Evolutionary conservation across 1,140 invertebrate species (phyloP), one percentile per base, ranked within the genome.

Genomic region (Globodera rostochiensis): DNA sequence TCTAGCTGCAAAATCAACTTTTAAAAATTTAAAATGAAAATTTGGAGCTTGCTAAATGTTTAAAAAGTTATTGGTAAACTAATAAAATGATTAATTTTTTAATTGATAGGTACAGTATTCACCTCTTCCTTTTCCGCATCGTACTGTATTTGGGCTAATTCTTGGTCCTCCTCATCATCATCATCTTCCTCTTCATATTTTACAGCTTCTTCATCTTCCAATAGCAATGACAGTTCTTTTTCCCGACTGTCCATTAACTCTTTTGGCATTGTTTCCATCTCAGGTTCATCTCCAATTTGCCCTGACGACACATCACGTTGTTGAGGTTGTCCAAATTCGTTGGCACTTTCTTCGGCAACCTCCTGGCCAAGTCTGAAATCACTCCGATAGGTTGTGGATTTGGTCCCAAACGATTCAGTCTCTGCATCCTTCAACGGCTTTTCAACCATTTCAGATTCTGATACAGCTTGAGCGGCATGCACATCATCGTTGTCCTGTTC

Each of bases 101-200:
- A 53, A 53, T 53, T 15, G 53, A 53, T 53, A 53, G 15, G 15
- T 53, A 21, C n/a, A 13, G 11, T 36, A 9, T 71, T 45, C 69
- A 5, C 19, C 46, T 45, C 36, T 19, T 71, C 36, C 19, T 71
- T 21, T 36, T 71, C 69, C 5, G 25, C 69, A 6, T 71, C 69
- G n/a, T 36, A 71, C 5, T 71, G 69, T 19, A 71, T 11, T 13
- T 71, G 25, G 0, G 46, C 69, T 19, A 71, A 71, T 47, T 71
- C 69, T 11, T n/a, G 36, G 13, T 71, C 69, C 8, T 76, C 74
- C 45, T 76, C 74, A 11, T 70, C 21, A 15, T 46, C 73, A 46
- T 64, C 74, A 15, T 75, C 45, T 64, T 49, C 57, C 19, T 75
- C 25, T 49, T 60, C 75, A 0, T 77, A 4, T 7, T 25, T 64